Evolutionary conservation across 2,888 invertebrate genomes (phyloP), one percentile per base, ranked within the genome.

Genomic region (Chaetoderma sp.): DNA sequence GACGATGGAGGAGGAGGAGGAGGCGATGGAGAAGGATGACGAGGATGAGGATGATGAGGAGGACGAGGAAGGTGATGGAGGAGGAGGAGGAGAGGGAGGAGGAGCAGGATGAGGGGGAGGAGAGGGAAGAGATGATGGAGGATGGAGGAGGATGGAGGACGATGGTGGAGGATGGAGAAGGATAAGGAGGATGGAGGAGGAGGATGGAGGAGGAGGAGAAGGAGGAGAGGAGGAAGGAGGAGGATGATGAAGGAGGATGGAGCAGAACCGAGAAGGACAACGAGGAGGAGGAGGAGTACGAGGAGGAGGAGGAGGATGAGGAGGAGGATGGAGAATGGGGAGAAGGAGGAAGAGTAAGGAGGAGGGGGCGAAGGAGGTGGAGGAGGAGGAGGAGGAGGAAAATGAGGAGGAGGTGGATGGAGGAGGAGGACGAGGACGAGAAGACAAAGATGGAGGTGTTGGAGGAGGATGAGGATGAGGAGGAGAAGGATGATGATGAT

Each of bases 51-150:
- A 36, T 10, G 10, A 36, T 10, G 10, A 36, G 39, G 39, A 36
- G 39, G 39, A 36, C 10, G n/a, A 36, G 39, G 39, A 36, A n/a
- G n/a, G n/a, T n/a, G 18, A 16, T 16, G 13, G 23, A 47, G 61
- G 39, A 33, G 55, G 28, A 25, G 61, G 30, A 28, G 39, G 39
- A n/a, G 39, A 13, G n/a, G 39, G 39, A 36, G 39, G 39, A 36
- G n/a, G 39, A 36, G n/a, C 42, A 61, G 42, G 27, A 57, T 27
- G 54, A 61, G 28, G 25, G 28, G 55, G 42, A 61, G 44, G 27
- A 36, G 42, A 42, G 33, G 55, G 50, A 21, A 27, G 23, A 56
- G 61, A 32, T 36, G 10, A 2, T 23, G 4, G 18, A 25, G 21
- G 16, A 2, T 21, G n/a, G n/a, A n/a, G n/a, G n/a, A n/a, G n/a